Evolutionary conservation across 2,797 vertebrate species (phyloP), one percentile per base, ranked within the genome.

Genomic region (Avahi laniger): DNA sequence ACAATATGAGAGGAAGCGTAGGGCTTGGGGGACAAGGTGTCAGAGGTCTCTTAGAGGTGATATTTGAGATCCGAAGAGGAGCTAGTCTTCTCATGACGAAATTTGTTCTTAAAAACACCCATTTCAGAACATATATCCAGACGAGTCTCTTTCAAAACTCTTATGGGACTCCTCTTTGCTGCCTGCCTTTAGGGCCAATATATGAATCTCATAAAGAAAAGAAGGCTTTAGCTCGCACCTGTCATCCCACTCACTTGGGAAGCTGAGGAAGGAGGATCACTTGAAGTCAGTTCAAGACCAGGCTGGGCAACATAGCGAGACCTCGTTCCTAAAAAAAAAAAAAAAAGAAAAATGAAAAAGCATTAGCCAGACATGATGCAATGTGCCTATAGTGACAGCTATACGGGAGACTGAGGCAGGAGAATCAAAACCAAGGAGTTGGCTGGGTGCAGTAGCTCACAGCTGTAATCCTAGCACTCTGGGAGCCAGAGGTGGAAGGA

Each of bases 31-130:
- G 2, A 20, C 43, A 72, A 22, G 20, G 35, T 17, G 12, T 61
- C 35, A 82, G 41, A 67, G 63, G 17, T 85, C 61, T 85, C 70
- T 81, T n/a, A 46, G 35, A 80, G 22, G n/a, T 82, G 28, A 11
- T 65, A 89, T 61, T 35, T 91, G 93, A 95, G 52, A 89, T 33
- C 50, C 52, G 54, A 87, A 92, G 11, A 89, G 41, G 35, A 72
- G 22, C 33, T 50, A 50, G 7, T 93, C 48, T 54, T 87, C 33
- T 72, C 28, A 50, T 61, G 41, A 89, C 24, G 17, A 79, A 85
- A 82, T 75, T 7, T 73, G 15, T 78, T 78, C 69, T 89, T 69
- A 85, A 86, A 86, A 81, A 87, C 43, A 33, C 73, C 26, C 38
- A 67, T 57, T 87, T 63, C 72, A 84, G 70, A 83, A 75, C 30